A percentile compares a stretch with the other conserved stretches of the same genome.
Conservation (phyloP, 1,140 invertebrate species). For the Aleiodes sp. region DNA sequence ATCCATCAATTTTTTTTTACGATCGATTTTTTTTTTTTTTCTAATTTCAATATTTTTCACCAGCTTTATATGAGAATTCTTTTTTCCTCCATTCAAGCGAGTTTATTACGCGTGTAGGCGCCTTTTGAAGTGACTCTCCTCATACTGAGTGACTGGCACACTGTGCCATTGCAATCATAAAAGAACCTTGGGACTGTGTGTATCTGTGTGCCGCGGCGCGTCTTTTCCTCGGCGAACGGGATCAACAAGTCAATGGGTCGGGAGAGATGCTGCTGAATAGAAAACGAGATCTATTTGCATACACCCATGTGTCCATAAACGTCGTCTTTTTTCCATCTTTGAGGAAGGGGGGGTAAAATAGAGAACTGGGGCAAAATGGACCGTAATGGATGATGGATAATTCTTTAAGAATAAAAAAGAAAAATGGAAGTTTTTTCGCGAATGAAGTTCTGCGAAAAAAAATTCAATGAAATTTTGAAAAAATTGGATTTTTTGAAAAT, state of each 20-base stretch:
- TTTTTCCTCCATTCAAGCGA: no score
- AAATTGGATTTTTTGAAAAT: no score
- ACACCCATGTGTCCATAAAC: slow-evolving; percentile 33
- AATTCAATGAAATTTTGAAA: no score
- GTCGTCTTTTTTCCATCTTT: not conserved
- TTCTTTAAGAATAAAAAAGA: no score
- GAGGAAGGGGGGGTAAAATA: no score
- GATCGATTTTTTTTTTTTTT: no score
- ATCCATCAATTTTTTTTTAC: no score
- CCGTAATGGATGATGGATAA: no score
- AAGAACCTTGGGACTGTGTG: not conserved
- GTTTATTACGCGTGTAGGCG: not conserved
- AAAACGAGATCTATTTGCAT: slow-evolving; percentile 35
- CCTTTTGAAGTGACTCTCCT: not conserved
- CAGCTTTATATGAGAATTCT: no score
- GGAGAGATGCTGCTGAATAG: slow-evolving; percentile 26
- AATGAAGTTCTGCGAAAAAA: not conserved
- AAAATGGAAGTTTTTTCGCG: not conserved
- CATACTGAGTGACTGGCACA: not conserved
- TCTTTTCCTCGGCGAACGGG: slow-evolving; percentile 1
- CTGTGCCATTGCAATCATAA: slow-evolving; percentile 6
- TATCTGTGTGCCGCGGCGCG: not conserved
- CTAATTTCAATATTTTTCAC: no score
- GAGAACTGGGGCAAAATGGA: no score
- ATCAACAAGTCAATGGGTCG: slow-evolving; percentile 34